These are phyloP conservation scores for Silurus aristotelis DNA, from an alignment of 2,797 vertebrate species.

Conservation along the genomic window DNA sequence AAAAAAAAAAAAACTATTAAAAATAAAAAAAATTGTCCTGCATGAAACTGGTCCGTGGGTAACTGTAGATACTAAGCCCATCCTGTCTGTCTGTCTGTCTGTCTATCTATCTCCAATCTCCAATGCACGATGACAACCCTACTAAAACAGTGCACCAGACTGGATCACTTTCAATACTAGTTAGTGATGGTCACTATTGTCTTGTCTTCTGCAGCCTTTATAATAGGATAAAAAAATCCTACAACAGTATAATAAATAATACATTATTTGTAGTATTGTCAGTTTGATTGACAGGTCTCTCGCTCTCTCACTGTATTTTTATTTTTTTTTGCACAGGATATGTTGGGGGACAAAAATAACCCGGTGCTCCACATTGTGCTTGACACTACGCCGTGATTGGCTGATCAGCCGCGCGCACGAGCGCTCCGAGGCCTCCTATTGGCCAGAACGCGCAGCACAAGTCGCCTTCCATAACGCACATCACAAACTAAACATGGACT, in stretches of 20 bases:
- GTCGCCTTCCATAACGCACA: slow-evolving; percentile 2
- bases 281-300: background rate
- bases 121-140: background rate
- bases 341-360: slow-evolving; percentile 30
- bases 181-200: too few relatives aligned
- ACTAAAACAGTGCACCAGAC: background rate
- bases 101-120: too few relatives aligned
- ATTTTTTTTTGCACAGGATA: background rate
- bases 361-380: background rate
- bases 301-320: background rate
- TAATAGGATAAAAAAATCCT: too few relatives aligned
- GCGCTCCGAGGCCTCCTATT: background rate
- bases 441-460: slow-evolving; percentile 12
- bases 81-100: too few relatives aligned
- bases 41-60: too few relatives aligned
- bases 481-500: slow-evolving; percentile 40
- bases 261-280: too few relatives aligned
- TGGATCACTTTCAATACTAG: too few relatives aligned
- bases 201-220: too few relatives aligned
- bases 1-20: too few relatives aligned
- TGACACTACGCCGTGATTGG: slow-evolving; percentile 10
- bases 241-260: too few relatives aligned
- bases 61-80: background rate
- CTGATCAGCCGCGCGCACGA: background rate
- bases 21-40: too few relatives aligned